Conservation (phyloP, 2,797 vertebrate genomes). For the Pseudopleuronectes americanus region DNA sequence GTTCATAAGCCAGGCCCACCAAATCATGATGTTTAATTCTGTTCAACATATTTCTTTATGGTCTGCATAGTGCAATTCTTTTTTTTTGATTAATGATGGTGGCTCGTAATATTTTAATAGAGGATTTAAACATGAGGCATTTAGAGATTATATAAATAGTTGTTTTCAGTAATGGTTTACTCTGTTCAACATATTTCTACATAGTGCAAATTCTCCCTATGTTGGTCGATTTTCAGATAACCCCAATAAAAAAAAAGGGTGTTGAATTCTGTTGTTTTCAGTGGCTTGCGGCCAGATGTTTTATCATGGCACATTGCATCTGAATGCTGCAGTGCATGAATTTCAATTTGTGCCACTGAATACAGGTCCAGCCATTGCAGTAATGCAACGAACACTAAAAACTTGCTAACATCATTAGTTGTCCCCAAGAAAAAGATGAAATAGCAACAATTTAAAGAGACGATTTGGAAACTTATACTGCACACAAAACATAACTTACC, state of each 20-base stretch:
- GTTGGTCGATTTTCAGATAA: slow-evolving; percentile 28
- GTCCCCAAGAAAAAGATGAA: slow-evolving; percentile 64
- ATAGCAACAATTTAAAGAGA: slow-evolving; percentile 53
- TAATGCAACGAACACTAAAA: slow-evolving; percentile 44
- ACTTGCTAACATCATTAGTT: slow-evolving; percentile 57
- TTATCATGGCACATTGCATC: slow-evolving; percentile 64
- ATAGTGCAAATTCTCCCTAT: slow-evolving; percentile 51
- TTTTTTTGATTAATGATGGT: neutral
- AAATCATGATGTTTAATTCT: slow-evolving; percentile 27
- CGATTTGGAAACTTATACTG: slow-evolving; percentile 73
- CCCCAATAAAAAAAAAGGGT: slow-evolving; percentile 26
- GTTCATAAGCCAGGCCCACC: slow-evolving; percentile 25
- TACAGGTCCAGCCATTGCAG: slow-evolving; percentile 52
- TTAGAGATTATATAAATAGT: slow-evolving; percentile 31
- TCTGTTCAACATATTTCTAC: slow-evolving; percentile 38
- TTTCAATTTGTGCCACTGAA: slow-evolving; percentile 62
- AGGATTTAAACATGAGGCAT: slow-evolving; percentile 20
- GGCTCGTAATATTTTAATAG: slow-evolving; percentile 10
- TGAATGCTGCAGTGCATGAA: slow-evolving; percentile 60
- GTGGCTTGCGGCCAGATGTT: slow-evolving; percentile 56
- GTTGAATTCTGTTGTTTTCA: slow-evolving; percentile 42
- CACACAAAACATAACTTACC: slow-evolving; percentile 82
- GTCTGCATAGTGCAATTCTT: slow-evolving; percentile 48
- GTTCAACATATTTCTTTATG: slow-evolving; percentile 41
- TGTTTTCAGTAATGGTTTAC: slow-evolving; percentile 16